These are phyloP conservation scores for Phrynocephalus guinanensis DNA, from an alignment of 2,797 vertebrate species.

Conservation along the genomic window DNA sequence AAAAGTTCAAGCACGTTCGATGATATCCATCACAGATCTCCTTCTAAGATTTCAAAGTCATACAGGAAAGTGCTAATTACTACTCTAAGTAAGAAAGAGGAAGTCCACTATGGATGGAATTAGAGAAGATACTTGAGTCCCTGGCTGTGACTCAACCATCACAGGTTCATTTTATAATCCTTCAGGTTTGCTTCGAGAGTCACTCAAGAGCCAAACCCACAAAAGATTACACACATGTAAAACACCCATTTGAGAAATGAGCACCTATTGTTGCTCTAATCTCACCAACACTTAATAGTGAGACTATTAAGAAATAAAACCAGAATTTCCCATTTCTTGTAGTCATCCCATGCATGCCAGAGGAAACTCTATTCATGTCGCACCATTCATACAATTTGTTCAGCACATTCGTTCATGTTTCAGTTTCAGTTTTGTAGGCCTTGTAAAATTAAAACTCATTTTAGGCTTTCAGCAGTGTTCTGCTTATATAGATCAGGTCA, in stretches of 20 bases:
- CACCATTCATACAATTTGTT: not conserved
- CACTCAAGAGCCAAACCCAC: not conserved
- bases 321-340: not conserved
- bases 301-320: rapidly evolving
- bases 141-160: not conserved
- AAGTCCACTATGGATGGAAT: slow-evolving; percentile 69
- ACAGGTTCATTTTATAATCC: not conserved
- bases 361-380: not conserved
- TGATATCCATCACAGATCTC: slow-evolving; percentile 67
- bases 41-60: slow-evolving; percentile 81
- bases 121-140: slow-evolving; percentile 53
- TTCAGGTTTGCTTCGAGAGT: not conserved
- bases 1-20: slow-evolving; percentile 79
- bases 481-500: not conserved
- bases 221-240: not conserved
- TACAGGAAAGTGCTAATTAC: slow-evolving; percentile 76
- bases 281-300: not conserved
- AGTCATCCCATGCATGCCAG: not conserved
- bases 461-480: not conserved
- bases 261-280: too few species aligned
- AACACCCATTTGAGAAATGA: not conserved
- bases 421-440: not conserved
- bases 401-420: not conserved
- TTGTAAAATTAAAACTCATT: not conserved
- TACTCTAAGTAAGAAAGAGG: slow-evolving; percentile 71